Evolutionary conservation across 1,140 invertebrate genomes (phyloP), one percentile per base, ranked within the genome.

Genomic region (Drosophila micromelanica): DNA sequence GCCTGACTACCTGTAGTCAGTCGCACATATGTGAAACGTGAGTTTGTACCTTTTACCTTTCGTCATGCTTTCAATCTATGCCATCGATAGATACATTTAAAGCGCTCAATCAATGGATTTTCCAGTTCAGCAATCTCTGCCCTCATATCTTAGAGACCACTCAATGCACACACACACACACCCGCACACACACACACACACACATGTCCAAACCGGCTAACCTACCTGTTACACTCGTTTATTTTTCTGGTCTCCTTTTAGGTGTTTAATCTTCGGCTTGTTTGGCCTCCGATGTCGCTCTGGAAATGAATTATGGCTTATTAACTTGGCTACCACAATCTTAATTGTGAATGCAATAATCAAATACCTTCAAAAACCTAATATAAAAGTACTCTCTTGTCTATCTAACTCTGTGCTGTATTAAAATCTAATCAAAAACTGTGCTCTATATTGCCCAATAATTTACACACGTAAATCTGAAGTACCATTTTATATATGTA

Each of bases 221-320:
- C n/a, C 78, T 86, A 86, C 82, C 82, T 86, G 81, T 87, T 85
- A 86, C 77, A 85, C 81, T 69, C 57, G 68, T 46, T n/a, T n/a
- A n/a, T 63, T 56, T 30, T 63, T 49, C 17, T 38, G 15, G 12
- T 32, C 11, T 40, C 37, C 5, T 15, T 46, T 51, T 56, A 54
- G 49, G 35, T 54, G 27, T 54, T 59, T 61, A 46, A 57, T 43
- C 38, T 68, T 70, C 13, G n/a, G 38, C 37, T 69, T 38, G 40
- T 52, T 46, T 23, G 20, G 20, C 5, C 35, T 1, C 11, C 23
- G 30, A 12, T 6, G n/a, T 15, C 9, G 15, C 20, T 27, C 23
- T 20, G 60, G 51, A 48, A 17, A 63, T 52, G 15, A 45, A 15
- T 45, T 57, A 45, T 45, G 13, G 40, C 7, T 8, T 40, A 48